phyloP scores from a whole-genome alignment of 2,888 invertebrate species.

The Plutella xylostella region DNA sequence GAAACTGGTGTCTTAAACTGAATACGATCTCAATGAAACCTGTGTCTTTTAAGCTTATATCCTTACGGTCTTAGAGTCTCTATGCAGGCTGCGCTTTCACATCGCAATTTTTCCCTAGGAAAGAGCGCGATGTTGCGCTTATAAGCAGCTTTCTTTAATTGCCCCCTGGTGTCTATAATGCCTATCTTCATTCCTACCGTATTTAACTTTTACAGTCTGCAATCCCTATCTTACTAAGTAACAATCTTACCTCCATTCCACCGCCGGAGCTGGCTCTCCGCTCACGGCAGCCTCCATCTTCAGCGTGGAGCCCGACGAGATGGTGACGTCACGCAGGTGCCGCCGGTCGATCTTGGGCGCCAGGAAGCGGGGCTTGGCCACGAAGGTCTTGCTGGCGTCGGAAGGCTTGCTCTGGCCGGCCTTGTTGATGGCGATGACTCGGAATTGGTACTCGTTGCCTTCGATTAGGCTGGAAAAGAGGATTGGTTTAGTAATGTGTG shows the following conservation, averaged over 20 bases:
- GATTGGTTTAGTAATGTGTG: background rate
- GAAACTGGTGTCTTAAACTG: too few relatives aligned
- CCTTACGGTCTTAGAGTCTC: too few relatives aligned
- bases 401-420: conserved; percentile 95
- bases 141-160: too few relatives aligned
- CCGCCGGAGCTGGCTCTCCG: conserved; percentile 95
- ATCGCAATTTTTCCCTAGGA: too few relatives aligned
- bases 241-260: conserved; percentile 88
- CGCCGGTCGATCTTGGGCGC: conserved; percentile 97
- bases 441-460: conserved; percentile 97
- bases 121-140: too few relatives aligned
- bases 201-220: too few relatives aligned
- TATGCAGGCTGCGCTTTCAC: too few relatives aligned
- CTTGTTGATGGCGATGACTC: conserved; percentile 94
- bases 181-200: too few relatives aligned
- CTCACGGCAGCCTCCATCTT: conserved; percentile 94
- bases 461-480: conserved; percentile 75
- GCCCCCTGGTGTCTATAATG: too few relatives aligned
- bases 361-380: conserved; percentile 88
- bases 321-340: conserved; percentile 87
- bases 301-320: conserved; percentile 92
- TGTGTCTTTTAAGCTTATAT: too few relatives aligned
- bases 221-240: too few relatives aligned
- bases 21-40: too few relatives aligned
- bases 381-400: conserved; percentile 86